Conservation (phyloP, 2,888 invertebrate species). For the Belgica antarctica region DNA sequence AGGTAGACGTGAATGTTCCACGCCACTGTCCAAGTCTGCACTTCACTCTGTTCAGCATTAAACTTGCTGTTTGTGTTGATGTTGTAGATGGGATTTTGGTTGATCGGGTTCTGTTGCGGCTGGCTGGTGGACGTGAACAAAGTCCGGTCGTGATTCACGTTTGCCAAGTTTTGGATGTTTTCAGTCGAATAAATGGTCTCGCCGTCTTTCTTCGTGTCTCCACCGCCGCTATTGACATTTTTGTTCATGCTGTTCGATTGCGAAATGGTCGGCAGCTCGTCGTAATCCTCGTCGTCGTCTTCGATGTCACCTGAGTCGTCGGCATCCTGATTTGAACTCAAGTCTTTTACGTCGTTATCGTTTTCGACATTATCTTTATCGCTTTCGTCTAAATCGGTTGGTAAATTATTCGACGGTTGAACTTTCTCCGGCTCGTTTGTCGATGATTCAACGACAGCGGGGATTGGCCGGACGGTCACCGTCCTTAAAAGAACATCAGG, state of each 20-base stretch:
- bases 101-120: slow-evolving; percentile 45
- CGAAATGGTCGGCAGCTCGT: slow-evolving; percentile 22
- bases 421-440: slow-evolving; percentile 35
- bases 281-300: slow-evolving; percentile 32
- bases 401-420: slow-evolving; percentile 26
- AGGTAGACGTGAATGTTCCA: slow-evolving; percentile 91
- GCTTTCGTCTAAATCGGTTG: slow-evolving; percentile 45
- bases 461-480: slow-evolving; percentile 60
- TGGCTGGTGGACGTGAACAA: slow-evolving; percentile 46
- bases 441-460: slow-evolving; percentile 46
- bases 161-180: slow-evolving; percentile 61
- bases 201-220: slow-evolving; percentile 21
- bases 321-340: slow-evolving; percentile 37
- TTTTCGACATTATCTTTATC: slow-evolving; percentile 45
- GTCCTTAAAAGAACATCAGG: slow-evolving; percentile 72
- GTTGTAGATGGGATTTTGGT: slow-evolving; percentile 47
- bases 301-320: slow-evolving; percentile 38
- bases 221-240: slow-evolving; percentile 19
- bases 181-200: slow-evolving; percentile 57
- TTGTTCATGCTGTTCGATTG: slow-evolving; percentile 39
- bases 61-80: slow-evolving; percentile 41
- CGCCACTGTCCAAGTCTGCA: slow-evolving; percentile 72
- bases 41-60: slow-evolving; percentile 45
- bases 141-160: slow-evolving; percentile 58
- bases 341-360: slow-evolving; percentile 44